Percentiles rank a stretch among this genome's conserved stretches.
These are phyloP conservation scores for Promerops cafer DNA, from an alignment of 2,113 vertebrate species.

Conservation along the genomic window DNA sequence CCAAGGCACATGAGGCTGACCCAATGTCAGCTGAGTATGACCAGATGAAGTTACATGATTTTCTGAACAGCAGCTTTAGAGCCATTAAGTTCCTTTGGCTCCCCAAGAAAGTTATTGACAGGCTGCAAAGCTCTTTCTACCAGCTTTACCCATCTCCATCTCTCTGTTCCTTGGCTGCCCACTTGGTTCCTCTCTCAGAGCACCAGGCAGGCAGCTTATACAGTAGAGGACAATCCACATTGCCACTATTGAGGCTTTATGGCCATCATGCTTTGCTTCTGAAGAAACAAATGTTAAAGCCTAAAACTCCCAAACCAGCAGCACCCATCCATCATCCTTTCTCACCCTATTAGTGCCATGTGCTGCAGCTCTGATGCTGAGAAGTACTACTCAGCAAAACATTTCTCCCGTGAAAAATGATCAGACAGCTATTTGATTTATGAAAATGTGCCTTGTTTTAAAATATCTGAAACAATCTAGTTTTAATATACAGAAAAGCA, in stretches of 20 bases:
- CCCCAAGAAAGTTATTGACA: neutral
- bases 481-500: conserved; percentile 31
- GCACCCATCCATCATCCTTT: neutral
- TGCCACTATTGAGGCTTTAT: neutral
- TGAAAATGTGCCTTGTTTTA: neutral
- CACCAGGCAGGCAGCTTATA: neutral
- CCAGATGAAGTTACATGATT: neutral
- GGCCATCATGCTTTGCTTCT: neutral
- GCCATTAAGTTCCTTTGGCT: neutral
- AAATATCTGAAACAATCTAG: conserved; percentile 9
- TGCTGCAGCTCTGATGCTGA: neutral
- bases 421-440: neutral
- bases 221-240: rapidly evolving
- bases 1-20: neutral
- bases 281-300: neutral
- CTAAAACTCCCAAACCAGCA: neutral
- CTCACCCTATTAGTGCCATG: neutral
- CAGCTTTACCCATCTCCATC: neutral
- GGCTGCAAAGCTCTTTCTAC: neutral
- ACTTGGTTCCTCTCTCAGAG: neutral
- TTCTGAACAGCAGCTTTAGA: neutral
- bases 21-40: neutral
- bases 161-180: neutral
- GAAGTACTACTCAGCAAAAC: neutral
- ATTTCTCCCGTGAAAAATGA: conserved; percentile 1